These are phyloP conservation scores for Arctopsyche grandis DNA, from an alignment of 1,140 invertebrate genomes.

Conservation along the genomic window DNA sequence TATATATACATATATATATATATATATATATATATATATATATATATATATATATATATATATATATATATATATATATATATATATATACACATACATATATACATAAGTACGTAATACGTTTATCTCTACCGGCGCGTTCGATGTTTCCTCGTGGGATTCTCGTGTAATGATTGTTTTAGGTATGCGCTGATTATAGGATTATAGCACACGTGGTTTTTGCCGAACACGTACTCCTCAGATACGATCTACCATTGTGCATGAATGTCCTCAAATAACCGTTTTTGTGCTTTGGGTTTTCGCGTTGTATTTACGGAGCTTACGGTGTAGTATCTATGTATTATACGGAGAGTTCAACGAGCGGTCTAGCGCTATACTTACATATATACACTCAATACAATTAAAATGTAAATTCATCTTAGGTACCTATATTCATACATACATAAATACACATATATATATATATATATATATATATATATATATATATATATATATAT, in stretches of 20 bases:
- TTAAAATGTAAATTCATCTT: constrained; percentile 13
- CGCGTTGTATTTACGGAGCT: background rate
- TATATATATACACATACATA: no score
- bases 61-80: no score
- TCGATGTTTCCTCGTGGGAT: constrained; percentile 20
- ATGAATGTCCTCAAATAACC: constrained; percentile 23
- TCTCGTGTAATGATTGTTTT: constrained; percentile 29
- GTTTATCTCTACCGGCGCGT: constrained; percentile 24
- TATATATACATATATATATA: no score
- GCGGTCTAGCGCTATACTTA: background rate
- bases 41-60: no score
- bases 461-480: no score
- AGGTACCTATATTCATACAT: no score
- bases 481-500: no score
- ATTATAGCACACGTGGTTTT: background rate
- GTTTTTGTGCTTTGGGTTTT: constrained; percentile 4
- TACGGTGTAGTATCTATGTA: background rate
- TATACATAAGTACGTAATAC: background rate
- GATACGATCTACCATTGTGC: constrained; percentile 21
- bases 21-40: no score
- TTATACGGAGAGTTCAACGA: background rate
- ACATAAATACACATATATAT: no score
- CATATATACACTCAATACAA: background rate
- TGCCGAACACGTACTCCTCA: background rate
- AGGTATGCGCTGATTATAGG: constrained; percentile 28